Percentiles rank a stretch among this genome's conserved stretches.
Conservation (phyloP, 2,797 vertebrate species). For the Mallotus villosus region DNA sequence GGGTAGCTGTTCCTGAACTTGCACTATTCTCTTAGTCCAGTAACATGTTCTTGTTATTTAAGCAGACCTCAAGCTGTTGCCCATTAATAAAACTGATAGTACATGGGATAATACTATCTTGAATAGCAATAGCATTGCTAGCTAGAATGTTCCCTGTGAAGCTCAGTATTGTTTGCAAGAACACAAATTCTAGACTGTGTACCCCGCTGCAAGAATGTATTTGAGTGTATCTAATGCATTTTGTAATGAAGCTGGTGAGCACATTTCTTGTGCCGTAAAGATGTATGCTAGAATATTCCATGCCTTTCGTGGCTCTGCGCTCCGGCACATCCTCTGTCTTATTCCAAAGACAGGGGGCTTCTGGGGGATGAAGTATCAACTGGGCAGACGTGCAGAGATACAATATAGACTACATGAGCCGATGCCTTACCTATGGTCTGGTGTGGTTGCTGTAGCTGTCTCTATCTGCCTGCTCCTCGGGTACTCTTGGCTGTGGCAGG, state of each 20-base stretch:
- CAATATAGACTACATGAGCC: not conserved
- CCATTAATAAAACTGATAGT: no score
- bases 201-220: not conserved
- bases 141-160: not conserved
- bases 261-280: not conserved
- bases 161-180: not conserved
- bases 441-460: not conserved
- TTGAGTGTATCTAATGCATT: no score
- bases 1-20: not conserved
- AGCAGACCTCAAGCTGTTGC: no score
- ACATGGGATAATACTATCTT: not conserved
- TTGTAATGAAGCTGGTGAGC: not conserved
- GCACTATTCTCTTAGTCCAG: not conserved
- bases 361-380: not conserved
- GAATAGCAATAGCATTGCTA: not conserved
- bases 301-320: not conserved
- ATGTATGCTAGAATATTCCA: not conserved
- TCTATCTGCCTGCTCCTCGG: not conserved
- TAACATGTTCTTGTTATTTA: no score
- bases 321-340: not conserved
- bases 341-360: not conserved
- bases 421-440: not conserved
- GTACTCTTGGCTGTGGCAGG: not conserved
- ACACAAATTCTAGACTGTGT: no score
- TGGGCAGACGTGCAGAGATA: not conserved